Base-by-base conservation (phyloP, 2,797 vertebrate genomes). In the Lacerta agilis region DNA sequence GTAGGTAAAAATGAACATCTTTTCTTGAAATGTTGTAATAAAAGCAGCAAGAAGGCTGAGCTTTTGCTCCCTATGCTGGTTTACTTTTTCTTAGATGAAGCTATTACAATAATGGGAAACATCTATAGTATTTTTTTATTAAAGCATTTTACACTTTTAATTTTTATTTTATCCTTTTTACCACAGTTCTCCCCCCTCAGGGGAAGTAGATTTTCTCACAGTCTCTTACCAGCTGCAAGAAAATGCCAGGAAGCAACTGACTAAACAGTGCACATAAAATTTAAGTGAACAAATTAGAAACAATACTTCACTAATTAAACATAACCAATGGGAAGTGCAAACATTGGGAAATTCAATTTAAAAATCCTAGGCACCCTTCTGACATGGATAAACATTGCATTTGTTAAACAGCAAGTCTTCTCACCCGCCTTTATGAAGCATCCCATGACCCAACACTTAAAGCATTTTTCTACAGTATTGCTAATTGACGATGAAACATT, bases 201-300 rank as follows among this genome's bases (percentile, higher is more conserved):
- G 90, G 93, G 93, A 95, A 94, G 90, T 91, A 25, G 43, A 94
- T 96, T 96, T 96, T 92, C 94, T 93, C 82, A 85, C 92, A 90
- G 90, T 92, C 20, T 80, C 76, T 73, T 87, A 92, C 61, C 94
- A 96, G 94, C 95, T 96, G 95, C 93, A 94, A 85, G 89, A 95
- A 94, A 95, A 95, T 94, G 91, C 91, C 94, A 96, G 95, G 95
- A 96, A 96, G 88, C 84, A 88, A 89, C 80, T 94, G 94, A 94
- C 93, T 93, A 93, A 95, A 93, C 84, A 72, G 64, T 8, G 84
- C 87, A 76, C 93, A 90, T 94, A 91, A 94, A 92, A 95, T 91
- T 61, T 79, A 92, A 91, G 88, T 71, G 90, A 92, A 83, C 43
- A 58, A 89, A 93, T 94, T 94, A 94, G 88, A 94, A 92, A 95